These are phyloP conservation scores for Otus sunia DNA, from an alignment of 2,113 vertebrate genomes.

Conservation along the genomic window DNA sequence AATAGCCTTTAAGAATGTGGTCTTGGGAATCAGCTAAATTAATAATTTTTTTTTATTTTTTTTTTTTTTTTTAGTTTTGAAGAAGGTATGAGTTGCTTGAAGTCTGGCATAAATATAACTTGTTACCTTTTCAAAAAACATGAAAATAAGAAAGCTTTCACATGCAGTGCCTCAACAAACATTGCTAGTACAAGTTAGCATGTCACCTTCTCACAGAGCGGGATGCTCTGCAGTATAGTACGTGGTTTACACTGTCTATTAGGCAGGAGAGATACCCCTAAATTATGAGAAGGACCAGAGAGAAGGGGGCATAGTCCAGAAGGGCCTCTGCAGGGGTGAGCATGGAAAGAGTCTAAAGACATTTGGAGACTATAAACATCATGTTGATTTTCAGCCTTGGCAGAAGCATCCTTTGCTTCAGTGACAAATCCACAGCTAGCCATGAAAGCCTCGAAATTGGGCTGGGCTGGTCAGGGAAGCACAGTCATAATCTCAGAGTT, in stretches of 20 bases:
- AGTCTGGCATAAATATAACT: not conserved
- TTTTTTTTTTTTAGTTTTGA: not conserved
- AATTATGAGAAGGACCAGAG: not conserved
- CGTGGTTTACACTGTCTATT: not conserved
- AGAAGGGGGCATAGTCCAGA: not conserved
- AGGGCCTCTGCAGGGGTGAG: not conserved
- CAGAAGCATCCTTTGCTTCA: not conserved
- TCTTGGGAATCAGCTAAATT: not conserved
- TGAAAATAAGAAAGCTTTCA: not conserved
- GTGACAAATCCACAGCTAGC: not conserved
- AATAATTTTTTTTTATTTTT: not conserved
- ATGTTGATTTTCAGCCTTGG: not conserved
- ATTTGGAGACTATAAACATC: not conserved
- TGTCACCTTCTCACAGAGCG: not conserved
- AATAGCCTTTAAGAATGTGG: not conserved
- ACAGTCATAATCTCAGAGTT: not conserved
- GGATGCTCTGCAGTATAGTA: not conserved
- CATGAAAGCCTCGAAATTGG: not conserved
- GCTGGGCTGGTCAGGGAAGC: not conserved
- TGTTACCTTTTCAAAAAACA: not conserved
- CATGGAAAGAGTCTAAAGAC: not conserved
- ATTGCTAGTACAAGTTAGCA: not conserved
- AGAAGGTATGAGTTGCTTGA: not conserved
- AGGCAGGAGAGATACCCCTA: not conserved
- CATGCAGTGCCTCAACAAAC: not conserved